Percentiles rank a stretch among this genome's conserved stretches.
Conservation (phyloP, 2,113 vertebrate genomes). For the Leucosticte australis region DNA sequence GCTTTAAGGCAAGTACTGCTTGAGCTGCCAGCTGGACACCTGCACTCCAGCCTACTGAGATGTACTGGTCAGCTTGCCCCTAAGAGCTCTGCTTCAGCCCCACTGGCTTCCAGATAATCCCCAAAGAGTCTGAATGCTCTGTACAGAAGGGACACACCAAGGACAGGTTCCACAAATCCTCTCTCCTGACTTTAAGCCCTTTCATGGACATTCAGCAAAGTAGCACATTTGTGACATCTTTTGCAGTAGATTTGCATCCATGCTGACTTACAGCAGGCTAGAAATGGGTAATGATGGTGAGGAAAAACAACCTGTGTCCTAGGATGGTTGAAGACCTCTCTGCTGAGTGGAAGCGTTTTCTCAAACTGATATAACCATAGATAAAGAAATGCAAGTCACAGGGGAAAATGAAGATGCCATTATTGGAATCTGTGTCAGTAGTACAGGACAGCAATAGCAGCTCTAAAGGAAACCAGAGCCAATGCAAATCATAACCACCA, state of each 20-base stretch:
- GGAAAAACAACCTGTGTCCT: background rate
- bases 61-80: too few relatives aligned
- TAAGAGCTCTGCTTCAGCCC: background rate
- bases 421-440: background rate
- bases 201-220: background rate
- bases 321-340: background rate
- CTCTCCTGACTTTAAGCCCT: background rate
- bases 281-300: background rate
- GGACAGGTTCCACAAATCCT: background rate
- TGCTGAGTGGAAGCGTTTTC: background rate
- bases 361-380: background rate
- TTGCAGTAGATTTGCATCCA: fast-evolving
- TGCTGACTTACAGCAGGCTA: background rate
- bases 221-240: background rate
- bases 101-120: background rate
- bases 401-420: background rate
- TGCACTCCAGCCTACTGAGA: background rate
- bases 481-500: background rate
- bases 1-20: background rate
- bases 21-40: fast-evolving
- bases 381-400: background rate
- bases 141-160: background rate
- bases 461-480: background rate
- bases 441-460: background rate
- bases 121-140: background rate